phyloP scores from a whole-genome alignment of 2,797 vertebrate genomes.

The Dermochelys coriacea region DNA sequence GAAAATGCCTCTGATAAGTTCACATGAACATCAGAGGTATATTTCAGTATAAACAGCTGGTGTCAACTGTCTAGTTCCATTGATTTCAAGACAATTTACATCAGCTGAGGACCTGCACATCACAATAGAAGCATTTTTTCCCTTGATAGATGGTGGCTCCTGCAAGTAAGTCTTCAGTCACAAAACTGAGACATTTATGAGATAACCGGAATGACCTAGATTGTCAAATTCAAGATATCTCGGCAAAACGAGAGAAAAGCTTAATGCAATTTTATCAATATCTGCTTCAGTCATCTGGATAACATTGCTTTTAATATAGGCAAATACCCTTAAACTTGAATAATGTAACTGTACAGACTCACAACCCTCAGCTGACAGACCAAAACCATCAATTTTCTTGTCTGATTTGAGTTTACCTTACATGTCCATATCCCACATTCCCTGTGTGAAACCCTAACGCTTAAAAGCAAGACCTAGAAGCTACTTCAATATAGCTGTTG shows the following conservation, averaged over 20 bases:
- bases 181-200: not conserved
- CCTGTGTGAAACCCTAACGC: not conserved
- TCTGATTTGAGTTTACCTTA: not conserved
- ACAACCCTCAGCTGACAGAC: not conserved
- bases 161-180: not conserved
- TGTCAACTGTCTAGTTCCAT: not conserved
- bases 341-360: not conserved
- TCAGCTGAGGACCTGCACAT: not conserved
- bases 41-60: not conserved
- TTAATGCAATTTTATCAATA: not conserved
- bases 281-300: not conserved
- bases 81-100: not conserved
- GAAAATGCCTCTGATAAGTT: not conserved
- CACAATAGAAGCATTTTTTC: not conserved
- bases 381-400: not conserved
- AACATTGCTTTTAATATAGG: not conserved
- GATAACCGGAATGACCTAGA: not conserved
- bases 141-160: not conserved
- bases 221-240: not conserved
- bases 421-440: not conserved
- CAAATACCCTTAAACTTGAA: not conserved
- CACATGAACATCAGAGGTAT: not conserved
- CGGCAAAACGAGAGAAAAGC: not conserved
- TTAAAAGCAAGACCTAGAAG: not conserved
- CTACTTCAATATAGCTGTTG: not conserved